These are phyloP conservation scores for Sylvicola fuscatus DNA, from an alignment of 2,888 invertebrate species.

Conservation along the genomic window DNA sequence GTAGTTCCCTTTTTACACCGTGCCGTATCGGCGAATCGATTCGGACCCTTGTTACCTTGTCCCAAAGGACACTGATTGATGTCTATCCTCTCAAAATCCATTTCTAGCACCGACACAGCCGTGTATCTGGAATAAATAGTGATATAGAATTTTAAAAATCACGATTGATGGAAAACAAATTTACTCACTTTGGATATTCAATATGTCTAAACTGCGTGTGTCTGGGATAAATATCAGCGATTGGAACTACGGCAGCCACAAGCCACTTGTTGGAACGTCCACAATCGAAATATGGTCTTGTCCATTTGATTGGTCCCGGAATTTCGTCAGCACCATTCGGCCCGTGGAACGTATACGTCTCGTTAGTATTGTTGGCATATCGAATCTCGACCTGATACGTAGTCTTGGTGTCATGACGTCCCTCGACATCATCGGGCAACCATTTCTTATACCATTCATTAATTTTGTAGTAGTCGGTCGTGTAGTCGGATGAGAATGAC, in stretches of 20 bases:
- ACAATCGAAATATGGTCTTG: slow-evolving; percentile 90
- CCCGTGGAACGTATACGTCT: slow-evolving; percentile 90
- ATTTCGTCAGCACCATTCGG: slow-evolving; percentile 79
- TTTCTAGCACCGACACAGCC: slow-evolving; percentile 78
- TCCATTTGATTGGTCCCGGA: slow-evolving; percentile 87
- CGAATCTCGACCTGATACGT: slow-evolving; percentile 87
- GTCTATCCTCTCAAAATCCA: slow-evolving; percentile 91
- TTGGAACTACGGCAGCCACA: slow-evolving; percentile 80
- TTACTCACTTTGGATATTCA: slow-evolving; percentile 72
- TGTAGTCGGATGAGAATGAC: slow-evolving; percentile 70
- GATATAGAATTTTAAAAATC: not conserved
- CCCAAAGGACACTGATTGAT: slow-evolving; percentile 92
- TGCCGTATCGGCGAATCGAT: slow-evolving; percentile 74
- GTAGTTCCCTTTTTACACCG: slow-evolving; percentile 81
- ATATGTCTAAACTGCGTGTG: slow-evolving; percentile 85
- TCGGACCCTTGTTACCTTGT: slow-evolving; percentile 70
- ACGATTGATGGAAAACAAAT: slow-evolving; percentile 11
- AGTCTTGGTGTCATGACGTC: slow-evolving; percentile 75
- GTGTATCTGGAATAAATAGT: slow-evolving; percentile 44
- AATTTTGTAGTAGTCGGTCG: slow-evolving; percentile 71
- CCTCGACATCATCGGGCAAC: slow-evolving; percentile 70
- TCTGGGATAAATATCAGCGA: slow-evolving; percentile 86
- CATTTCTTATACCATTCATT: slow-evolving; percentile 88
- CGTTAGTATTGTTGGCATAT: slow-evolving; percentile 86
- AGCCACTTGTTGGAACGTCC: slow-evolving; percentile 91